Conservation (phyloP, 2,113 vertebrate genomes). For the Tetraodon nigroviridis region DNA sequence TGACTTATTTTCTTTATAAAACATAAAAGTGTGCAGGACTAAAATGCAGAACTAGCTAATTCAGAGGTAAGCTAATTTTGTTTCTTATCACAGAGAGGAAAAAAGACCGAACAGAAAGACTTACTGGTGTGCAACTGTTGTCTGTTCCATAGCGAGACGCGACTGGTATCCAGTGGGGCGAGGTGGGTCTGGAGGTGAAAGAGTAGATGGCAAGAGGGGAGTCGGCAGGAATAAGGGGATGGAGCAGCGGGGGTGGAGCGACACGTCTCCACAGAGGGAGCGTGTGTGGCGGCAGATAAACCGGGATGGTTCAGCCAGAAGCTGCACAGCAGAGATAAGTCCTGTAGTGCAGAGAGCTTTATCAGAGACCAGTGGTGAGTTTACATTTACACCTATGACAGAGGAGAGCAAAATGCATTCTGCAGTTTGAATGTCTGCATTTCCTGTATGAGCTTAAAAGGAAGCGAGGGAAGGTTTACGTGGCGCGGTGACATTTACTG, state of each 20-base stretch:
- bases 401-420: too few species aligned
- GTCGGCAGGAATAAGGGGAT: conserved; percentile 48
- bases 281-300: conserved; percentile 64
- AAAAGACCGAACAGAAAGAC: conserved; percentile 43
- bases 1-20: background rate
- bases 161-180: conserved; percentile 39
- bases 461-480: conserved; percentile 2
- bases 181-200: conserved; percentile 20
- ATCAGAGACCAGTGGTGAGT: too few species aligned
- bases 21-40: background rate
- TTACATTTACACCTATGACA: too few species aligned
- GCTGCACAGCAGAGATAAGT: conserved; percentile 67
- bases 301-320: conserved; percentile 41
- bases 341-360: conserved; percentile 4
- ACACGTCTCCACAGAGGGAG: conserved; percentile 55
- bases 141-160: conserved; percentile 57
- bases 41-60: too few species aligned
- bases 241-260: conserved; percentile 19
- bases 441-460: conserved; percentile 23
- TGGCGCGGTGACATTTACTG: conserved; percentile 25
- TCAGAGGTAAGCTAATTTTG: conserved; percentile 33
- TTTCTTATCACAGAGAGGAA: background rate
- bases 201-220: conserved; percentile 38
- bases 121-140: conserved; percentile 62
- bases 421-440: conserved; percentile 4